Percentiles rank a stretch among this genome's conserved stretches.
These are phyloP conservation scores for Acanthopagrus latus DNA, from an alignment of 2,797 vertebrate genomes.

Conservation along the genomic window DNA sequence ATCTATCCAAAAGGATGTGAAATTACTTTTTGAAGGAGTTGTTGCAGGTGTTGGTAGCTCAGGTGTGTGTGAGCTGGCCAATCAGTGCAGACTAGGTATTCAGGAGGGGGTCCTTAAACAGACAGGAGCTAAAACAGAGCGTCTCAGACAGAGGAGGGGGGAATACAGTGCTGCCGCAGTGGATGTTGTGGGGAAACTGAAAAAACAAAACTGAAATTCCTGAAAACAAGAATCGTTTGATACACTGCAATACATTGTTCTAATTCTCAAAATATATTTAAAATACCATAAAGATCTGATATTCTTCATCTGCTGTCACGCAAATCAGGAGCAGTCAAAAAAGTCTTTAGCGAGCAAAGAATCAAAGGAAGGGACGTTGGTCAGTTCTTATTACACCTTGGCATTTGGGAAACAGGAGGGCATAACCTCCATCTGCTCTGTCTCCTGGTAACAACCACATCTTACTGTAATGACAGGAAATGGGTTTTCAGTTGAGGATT, in stretches of 20 bases:
- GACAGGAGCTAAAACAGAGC: too few relatives aligned
- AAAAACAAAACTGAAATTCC: too few relatives aligned
- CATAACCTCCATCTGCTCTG: constrained; percentile 38
- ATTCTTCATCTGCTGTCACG: neutral
- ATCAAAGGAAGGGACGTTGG: constrained; percentile 42
- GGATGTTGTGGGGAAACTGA: too few relatives aligned
- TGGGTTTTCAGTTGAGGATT: constrained; percentile 50
- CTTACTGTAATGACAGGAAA: constrained; percentile 61
- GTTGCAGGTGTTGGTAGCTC: too few relatives aligned
- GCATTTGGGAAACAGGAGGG: constrained; percentile 63
- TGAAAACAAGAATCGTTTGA: neutral
- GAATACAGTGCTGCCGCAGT: too few relatives aligned
- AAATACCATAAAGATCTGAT: neutral
- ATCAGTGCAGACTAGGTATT: too few relatives aligned
- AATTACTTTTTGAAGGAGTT: neutral
- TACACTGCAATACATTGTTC: neutral
- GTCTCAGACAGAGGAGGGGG: too few relatives aligned
- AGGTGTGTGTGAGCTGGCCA: too few relatives aligned
- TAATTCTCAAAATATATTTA: neutral
- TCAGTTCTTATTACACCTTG: constrained; percentile 59
- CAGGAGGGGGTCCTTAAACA: too few relatives aligned
- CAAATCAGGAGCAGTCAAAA: constrained; percentile 7
- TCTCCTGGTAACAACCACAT: constrained; percentile 69
- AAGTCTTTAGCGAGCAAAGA: constrained; percentile 11
- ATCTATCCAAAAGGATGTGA: neutral